Conservation (phyloP, 2,888 invertebrate species). For the Acanthococcus lagerstroemiae region DNA sequence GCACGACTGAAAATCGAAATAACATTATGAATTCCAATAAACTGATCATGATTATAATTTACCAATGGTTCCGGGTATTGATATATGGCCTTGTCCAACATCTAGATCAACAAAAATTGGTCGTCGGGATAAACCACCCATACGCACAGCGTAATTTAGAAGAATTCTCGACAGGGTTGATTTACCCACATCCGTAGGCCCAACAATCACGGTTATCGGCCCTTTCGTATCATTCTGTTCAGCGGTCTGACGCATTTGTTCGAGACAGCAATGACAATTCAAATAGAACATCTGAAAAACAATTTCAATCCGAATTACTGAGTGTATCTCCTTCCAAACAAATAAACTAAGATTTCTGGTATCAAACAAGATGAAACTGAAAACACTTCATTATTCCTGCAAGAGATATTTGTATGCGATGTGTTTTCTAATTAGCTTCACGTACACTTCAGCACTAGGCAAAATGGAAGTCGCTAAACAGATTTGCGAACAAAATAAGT, state of each 20-base stretch:
- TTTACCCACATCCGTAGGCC: constrained; percentile 94
- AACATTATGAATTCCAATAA: neutral
- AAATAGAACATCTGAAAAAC: constrained; percentile 62
- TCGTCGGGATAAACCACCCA: constrained; percentile 52
- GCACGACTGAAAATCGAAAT: too few relatives aligned
- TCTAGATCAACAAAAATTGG: constrained; percentile 93
- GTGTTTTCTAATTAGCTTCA: too few relatives aligned
- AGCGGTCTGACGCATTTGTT: constrained; percentile 73
- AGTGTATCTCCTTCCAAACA: too few relatives aligned
- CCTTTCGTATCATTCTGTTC: constrained; percentile 63
- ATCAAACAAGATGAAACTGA: too few relatives aligned
- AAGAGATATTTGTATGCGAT: neutral
- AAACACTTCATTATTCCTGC: neutral
- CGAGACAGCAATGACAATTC: constrained; percentile 90
- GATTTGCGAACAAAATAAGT: too few relatives aligned
- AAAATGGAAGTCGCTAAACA: too few relatives aligned
- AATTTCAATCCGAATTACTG: neutral
- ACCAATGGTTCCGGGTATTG: constrained; percentile 85
- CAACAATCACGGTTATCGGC: constrained; percentile 81
- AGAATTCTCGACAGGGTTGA: constrained; percentile 79
- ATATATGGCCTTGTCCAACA: constrained; percentile 86
- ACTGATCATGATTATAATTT: constrained; percentile 28
- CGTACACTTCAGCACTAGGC: too few relatives aligned
- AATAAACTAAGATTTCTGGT: too few relatives aligned
- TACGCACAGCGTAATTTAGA: constrained; percentile 88